Evolutionary conservation across 2,888 invertebrate genomes (phyloP), one percentile per base, ranked within the genome.

Genomic region (Himalopsyche tibetana): DNA sequence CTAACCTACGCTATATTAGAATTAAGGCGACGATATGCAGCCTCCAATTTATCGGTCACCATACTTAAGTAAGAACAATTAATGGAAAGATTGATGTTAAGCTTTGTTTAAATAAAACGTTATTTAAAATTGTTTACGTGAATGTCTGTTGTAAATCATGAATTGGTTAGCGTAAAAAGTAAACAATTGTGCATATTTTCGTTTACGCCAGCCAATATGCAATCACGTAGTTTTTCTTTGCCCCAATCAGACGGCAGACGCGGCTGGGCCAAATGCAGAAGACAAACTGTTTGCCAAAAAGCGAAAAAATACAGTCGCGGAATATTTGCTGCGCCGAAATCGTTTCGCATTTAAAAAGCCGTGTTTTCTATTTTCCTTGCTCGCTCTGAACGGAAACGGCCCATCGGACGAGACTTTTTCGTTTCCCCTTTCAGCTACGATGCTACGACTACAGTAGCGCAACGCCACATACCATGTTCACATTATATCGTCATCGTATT

Each of bases 201-300:
- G 63, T 19, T 63, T 12, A 63, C 2, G 19, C 15, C 2, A 63
- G 63, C 63, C 63, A 63, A 63, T 63, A 63, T 63, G 28, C 28
- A 63, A 63, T 63, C 63, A 63, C 63, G 63, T 63, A 63, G 19
- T n/a, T 63, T 19, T 63, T 51, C 15, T 15, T 51, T 51, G 51
- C 28, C 63, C 5, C 63, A 63, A 63, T 63, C 63, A 63, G 63
- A 28, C 4, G 63, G 63, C 63, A 63, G 63, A 63, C n/a, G 63
- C 19, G 63, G 63, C 63, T 51, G 51, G 15, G 51, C 63, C n/a
- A 63, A 63, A 63, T 63, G 63, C 63, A 63, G 19, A 28, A 19
- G 63, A 28, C n/a, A 63, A 63, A 63, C 28, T 63, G 63, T 63
- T 63, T 63, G 63, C 63, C 63, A 63, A 63, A 63, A 63, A n/a